A percentile compares a stretch with the other conserved stretches of the same genome.
Conservation (phyloP, 2,888 invertebrate genomes). For the Lottia scabra region DNA sequence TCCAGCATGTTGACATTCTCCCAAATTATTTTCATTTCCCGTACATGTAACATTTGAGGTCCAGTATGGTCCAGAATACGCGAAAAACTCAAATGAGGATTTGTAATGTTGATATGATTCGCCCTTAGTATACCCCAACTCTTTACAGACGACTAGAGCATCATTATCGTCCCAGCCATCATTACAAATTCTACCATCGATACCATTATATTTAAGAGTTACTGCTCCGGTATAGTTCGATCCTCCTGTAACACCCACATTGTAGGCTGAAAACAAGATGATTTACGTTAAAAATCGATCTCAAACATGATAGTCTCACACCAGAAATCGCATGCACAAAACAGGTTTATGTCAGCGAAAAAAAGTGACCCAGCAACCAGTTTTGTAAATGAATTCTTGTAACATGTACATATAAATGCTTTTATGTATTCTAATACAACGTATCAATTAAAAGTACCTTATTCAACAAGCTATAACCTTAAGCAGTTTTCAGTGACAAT, state of each 20-base stretch:
- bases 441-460: no score
- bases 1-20: constrained; percentile 42
- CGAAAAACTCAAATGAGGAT: constrained; percentile 38
- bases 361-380: no score
- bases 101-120: constrained; percentile 52
- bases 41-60: constrained; percentile 69
- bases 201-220: constrained; percentile 39
- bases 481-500: no score
- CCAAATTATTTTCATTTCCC: constrained; percentile 43
- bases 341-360: no score
- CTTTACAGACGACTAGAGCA: constrained; percentile 46
- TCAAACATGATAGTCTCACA: no score
- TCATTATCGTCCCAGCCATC: constrained; percentile 51
- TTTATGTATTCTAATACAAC: no score
- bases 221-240: constrained; percentile 41
- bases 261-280: constrained; percentile 34
- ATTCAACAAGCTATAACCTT: no score
- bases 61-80: constrained; percentile 72
- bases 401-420: no score
- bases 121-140: constrained; percentile 44
- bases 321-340: no score
- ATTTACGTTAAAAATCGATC: no score
- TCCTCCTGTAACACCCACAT: constrained; percentile 25
- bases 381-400: no score
- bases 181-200: constrained; percentile 49